Percentiles rank a stretch among this genome's conserved stretches.
phyloP scores from a whole-genome alignment of 23 tunicate genomes.

The Trididemnum nubilum region DNA sequence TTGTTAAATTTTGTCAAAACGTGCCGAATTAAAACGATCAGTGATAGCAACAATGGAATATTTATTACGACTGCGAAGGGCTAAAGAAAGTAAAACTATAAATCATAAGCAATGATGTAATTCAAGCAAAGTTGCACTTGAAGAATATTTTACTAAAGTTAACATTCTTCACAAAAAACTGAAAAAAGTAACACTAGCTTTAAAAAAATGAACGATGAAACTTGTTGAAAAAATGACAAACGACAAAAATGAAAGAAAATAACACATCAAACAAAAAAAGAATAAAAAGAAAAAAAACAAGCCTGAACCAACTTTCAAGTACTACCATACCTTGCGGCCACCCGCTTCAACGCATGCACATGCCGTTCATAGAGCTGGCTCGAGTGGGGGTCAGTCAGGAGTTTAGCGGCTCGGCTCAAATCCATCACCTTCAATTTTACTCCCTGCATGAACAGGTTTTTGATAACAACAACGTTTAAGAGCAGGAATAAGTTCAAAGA shows the following conservation, averaged over 20 bases:
- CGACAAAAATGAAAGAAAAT: too few relatives aligned
- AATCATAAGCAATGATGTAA: too few relatives aligned
- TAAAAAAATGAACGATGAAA: too few relatives aligned
- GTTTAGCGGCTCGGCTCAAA: slow-evolving; percentile 61
- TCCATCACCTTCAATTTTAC: slow-evolving; percentile 63
- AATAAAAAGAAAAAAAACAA: too few relatives aligned
- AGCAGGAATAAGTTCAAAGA: background rate
- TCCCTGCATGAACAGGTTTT: slow-evolving; percentile 57
- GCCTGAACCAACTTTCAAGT: too few relatives aligned
- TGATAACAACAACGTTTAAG: too few relatives aligned
- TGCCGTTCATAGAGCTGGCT: slow-evolving; percentile 80
- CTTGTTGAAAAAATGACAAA: too few relatives aligned
- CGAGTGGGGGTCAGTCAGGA: slow-evolving; percentile 81
- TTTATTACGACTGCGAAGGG: background rate
- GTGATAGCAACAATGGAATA: background rate
- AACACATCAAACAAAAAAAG: too few relatives aligned
- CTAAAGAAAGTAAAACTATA: background rate
- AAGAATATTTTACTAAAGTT: too few relatives aligned
- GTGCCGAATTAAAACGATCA: background rate
- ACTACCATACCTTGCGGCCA: slow-evolving; percentile 65
- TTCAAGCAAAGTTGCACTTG: too few relatives aligned
- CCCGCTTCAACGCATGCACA: slow-evolving; percentile 71
- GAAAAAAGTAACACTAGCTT: too few relatives aligned
- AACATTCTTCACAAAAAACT: too few relatives aligned
- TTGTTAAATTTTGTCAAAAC: background rate